Evolutionary conservation across 2,888 invertebrate genomes (phyloP), one percentile per base, ranked within the genome.

Genomic region (Silvanus unidentatus): DNA sequence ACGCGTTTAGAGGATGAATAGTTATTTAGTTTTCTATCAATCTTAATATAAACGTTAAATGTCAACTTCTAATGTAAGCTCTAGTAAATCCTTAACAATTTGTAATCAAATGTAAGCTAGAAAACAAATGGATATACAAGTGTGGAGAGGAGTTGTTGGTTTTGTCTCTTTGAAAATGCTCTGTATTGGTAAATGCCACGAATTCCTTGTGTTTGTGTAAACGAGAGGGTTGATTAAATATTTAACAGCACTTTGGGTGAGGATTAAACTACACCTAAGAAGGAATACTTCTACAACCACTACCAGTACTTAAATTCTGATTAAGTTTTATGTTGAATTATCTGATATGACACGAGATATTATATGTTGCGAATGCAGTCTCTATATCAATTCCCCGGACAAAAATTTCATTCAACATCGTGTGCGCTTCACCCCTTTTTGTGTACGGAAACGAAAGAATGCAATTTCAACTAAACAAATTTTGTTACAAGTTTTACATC

Each of bases 321-420:
- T 28, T 42, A 15, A 14, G 28, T 22, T 46, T 43, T 12, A 39
- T 36, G 34, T 36, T 42, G 41, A 29, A 41, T 45, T 49, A 53
- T 47, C 53, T 63, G 62, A 65, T 64, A 64, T 65, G 65, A 62
- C 58, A 55, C 62, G 64, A n/a, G n/a, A 64, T 65, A 63, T 61
- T 59, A 52, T 60, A 52, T 48, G 62, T 62, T 63, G 47, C 58
- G 46, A 51, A 54, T 53, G 51, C 61, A 61, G 63, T 63, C 63
- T 61, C 57, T 50, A 49, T 45, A 49, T 43, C 50, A 45, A 41
- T 54, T 40, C n/a, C 45, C 49, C 47, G 36, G 30, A 22, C 8
- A 5, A 22, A 22, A n/a, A n/a, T n/a, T n/a, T 22, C 49, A 47
- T 10, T 42, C 45, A 40, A 37, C 41, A 32, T 34, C 34, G 41